Evolutionary conservation across 1,140 invertebrate genomes (phyloP), one percentile per base, ranked within the genome.

Genomic region (Lucilia cuprina): DNA sequence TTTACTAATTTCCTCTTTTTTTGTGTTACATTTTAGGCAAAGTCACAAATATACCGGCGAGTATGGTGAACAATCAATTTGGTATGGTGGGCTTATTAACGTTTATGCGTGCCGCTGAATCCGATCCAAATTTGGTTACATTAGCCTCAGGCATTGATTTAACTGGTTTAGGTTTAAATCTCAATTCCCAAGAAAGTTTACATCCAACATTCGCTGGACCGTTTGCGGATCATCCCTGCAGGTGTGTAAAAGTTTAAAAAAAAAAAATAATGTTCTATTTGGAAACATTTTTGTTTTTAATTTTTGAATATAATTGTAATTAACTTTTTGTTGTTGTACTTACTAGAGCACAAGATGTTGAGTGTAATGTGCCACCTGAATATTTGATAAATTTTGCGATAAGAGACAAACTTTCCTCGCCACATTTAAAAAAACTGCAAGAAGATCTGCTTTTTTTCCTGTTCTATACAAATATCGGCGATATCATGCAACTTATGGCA

Each of bases 1-100:
- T 74, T 19, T 3, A 83, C 17, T 12, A 78, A 78, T 75, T 78
- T 21, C 47, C 17, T 3, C 5, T 80, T 49, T 47, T 80, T 25
- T 19, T 21, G 8, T 49, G 5, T 80, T 21, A 25, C n/a, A 3
- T 80, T 83, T 65, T 92, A 96, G 96, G 96, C 85, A 96, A 96
- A 92, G 97, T 99, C 86, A 98, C 98, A 88, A 99, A 99, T 92
- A 99, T 99, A 93, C 99, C 99, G 75, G 94, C 95, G 82, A 97
- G 96, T 91, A 99, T 99, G 98, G 97, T 99, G 84, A 97, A 96
- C 86, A 99, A 99, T 93, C 98, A 99, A 93, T 99, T 99, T 92
- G 99, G 99, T 85, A 99, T 99, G 93, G 98, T 99, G 85, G 99
- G 99, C 49, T 93, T 99, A 83, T 92, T 99, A 90, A 98, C 98